Evolutionary conservation across 2,113 vertebrate species (phyloP).

Genomic region (Lagenorhynchus albirostris): DNA sequence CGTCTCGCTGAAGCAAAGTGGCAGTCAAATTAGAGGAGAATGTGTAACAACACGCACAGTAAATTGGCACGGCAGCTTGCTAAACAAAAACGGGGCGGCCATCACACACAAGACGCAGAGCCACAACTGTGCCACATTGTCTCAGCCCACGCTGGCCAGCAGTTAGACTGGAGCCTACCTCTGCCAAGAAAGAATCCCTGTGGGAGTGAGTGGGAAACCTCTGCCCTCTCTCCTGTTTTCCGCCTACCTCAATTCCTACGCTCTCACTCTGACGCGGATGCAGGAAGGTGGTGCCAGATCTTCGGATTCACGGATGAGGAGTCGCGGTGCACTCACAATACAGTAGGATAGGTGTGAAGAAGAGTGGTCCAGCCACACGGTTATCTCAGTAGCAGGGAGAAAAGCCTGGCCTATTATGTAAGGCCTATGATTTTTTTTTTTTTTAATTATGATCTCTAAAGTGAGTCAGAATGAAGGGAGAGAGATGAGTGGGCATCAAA

Average conservation of each 20-base stretch:
- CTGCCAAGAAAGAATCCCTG: neutral
- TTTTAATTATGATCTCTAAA: neutral
- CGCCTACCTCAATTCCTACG: neutral
- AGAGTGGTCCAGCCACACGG: neutral
- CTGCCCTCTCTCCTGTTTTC: neutral
- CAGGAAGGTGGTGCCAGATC: neutral
- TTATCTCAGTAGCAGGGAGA: rapidly evolving
- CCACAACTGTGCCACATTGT: neutral
- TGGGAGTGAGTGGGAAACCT: neutral
- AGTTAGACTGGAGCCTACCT: neutral
- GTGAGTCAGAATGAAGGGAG: neutral
- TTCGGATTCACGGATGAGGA: neutral
- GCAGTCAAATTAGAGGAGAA: conserved; percentile 78
- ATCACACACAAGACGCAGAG: conserved; percentile 12
- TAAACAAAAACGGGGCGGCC: conserved; percentile 63
- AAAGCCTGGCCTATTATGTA: neutral
- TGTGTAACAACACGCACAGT: conserved; percentile 72
- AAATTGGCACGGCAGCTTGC: conserved; percentile 76
- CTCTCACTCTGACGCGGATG: neutral
- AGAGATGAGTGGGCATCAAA: neutral
- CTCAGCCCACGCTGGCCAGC: neutral
- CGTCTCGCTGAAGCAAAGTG: conserved; percentile 72
- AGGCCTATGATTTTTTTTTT: neutral
- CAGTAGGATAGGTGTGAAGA: neutral
- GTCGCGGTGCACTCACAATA: neutral